A percentile compares a stretch with the other conserved stretches of the same genome.
Conservation (phyloP, 2,113 vertebrate genomes). For the Xyrauchen texanus region DNA sequence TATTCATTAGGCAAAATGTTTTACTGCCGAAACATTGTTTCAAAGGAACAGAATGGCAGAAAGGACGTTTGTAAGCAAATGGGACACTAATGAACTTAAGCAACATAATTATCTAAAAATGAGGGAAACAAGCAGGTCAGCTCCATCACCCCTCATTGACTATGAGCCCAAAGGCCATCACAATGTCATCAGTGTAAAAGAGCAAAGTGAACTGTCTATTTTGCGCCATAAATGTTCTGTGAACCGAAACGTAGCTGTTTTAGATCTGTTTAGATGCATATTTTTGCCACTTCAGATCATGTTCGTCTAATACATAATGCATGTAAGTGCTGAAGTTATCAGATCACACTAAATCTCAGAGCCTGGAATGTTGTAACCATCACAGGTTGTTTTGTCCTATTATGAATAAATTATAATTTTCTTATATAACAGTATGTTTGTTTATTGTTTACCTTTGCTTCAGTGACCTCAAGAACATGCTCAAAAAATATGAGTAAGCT, state of each 20-base stretch:
- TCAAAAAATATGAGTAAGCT: conserved; percentile 16
- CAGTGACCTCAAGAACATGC: conserved; percentile 20
- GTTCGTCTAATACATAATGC: neutral
- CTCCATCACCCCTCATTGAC: conserved; percentile 51
- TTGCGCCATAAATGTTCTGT: conserved; percentile 30
- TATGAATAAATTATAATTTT: neutral
- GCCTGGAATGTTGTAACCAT: neutral
- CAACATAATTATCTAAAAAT: neutral
- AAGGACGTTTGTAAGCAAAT: neutral
- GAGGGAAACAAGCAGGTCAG: conserved; percentile 25
- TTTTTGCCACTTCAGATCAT: conserved; percentile 5
- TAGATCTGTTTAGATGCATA: neutral
- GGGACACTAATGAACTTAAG: conserved; percentile 25
- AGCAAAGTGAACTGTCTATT: conserved; percentile 33
- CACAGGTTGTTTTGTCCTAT: neutral
- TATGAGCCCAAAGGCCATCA: conserved; percentile 28
- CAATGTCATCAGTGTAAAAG: conserved; percentile 47
- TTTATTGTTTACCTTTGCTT: neutral
- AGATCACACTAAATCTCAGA: neutral
- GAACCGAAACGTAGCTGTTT: neutral
- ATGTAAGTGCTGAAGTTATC: conserved; percentile 26
- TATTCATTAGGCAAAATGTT: neutral
- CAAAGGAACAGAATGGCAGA: conserved; percentile 20
- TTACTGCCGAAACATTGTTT: conserved; percentile 11
- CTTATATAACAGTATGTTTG: neutral